Base-by-base conservation (phyloP, 2,113 vertebrate species). In the Eptesicus fuscus region DNA sequence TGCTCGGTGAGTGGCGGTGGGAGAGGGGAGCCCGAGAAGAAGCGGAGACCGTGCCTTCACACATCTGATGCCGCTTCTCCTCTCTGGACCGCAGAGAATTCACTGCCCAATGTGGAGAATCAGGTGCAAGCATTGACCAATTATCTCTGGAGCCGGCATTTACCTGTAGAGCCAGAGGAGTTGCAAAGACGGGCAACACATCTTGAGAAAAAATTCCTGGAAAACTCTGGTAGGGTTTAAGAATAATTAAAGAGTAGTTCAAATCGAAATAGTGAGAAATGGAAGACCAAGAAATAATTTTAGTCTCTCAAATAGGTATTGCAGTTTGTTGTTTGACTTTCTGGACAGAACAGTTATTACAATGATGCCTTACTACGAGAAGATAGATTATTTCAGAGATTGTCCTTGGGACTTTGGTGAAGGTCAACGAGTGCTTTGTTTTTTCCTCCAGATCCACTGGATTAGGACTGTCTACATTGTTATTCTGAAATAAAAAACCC, bases 91-190 rank as follows among this genome's bases (percentile, higher is more conserved):
- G 4, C n/a, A 99, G 99, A 95, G 73, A 97, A 96, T 59, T 44
- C 98, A 4, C 32, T 99, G 47, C 71, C 88, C 7, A 84, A 83
- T 18, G 61, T 99, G 86, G n/a, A 98, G 0, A 98, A 98, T 4
- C 97, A 96, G 32, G 63, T 96, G 13, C 95, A 44, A 4, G 97
- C 96, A 12, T 97, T 99, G 83, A 98, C 95, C 3, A 99, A 99
- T 97, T 98, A 98, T 93, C 97, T 99, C 76, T 99, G 99, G 99
- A 99, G 99, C 96, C 98, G 99, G 70, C 99, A 99, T 93, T 97
- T 99, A 49, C 98, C 98, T 0, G 23, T 97, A 0, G 99, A 99
- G 37, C 94, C 98, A 47, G 92, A 35, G 2, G 95, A 98, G 3
- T 95, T 99, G 93, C 98, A 97, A 74, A 86, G 97, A 88, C 98